These are phyloP conservation scores for Ornithorhynchus anatinus DNA, from an alignment of 2,113 vertebrate genomes.

Conservation along the genomic window DNA sequence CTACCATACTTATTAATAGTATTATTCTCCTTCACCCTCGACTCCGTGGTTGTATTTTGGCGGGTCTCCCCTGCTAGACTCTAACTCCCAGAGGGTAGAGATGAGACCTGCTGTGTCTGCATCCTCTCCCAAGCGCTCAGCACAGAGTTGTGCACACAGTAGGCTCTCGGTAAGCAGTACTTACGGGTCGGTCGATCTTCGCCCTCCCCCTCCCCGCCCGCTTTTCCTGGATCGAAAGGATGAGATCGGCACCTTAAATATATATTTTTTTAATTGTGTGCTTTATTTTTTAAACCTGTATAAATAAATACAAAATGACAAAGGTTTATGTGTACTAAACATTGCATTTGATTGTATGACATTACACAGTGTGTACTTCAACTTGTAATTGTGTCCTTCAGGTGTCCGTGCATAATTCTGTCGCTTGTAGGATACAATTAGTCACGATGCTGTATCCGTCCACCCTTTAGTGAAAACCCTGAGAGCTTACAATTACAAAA, in stretches of 20 bases:
- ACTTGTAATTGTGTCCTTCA: constrained; percentile 64
- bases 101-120: constrained; percentile 15
- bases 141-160: background rate
- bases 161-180: background rate
- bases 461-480: constrained; percentile 64
- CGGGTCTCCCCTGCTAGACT: too few species aligned
- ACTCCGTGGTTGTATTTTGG: too few species aligned
- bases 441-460: constrained; percentile 63
- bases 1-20: too few species aligned
- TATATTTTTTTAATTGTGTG: constrained; percentile 62
- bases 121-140: background rate
- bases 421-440: constrained; percentile 59
- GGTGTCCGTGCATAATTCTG: constrained; percentile 65
- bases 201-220: background rate
- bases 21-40: too few species aligned
- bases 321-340: constrained; percentile 71
- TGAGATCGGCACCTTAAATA: background rate
- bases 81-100: background rate
- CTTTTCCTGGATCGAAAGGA: constrained; percentile 2
- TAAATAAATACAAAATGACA: constrained; percentile 76
- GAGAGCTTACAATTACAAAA: constrained; percentile 68
- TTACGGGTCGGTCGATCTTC: too few species aligned
- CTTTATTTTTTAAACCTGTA: constrained; percentile 73
- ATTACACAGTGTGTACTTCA: constrained; percentile 71
- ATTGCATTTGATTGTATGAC: constrained; percentile 70